A percentile compares a stretch with the other conserved stretches of the same genome.
phyloP scores from a whole-genome alignment of 1,140 invertebrate genomes.

The Homarus americanus region DNA sequence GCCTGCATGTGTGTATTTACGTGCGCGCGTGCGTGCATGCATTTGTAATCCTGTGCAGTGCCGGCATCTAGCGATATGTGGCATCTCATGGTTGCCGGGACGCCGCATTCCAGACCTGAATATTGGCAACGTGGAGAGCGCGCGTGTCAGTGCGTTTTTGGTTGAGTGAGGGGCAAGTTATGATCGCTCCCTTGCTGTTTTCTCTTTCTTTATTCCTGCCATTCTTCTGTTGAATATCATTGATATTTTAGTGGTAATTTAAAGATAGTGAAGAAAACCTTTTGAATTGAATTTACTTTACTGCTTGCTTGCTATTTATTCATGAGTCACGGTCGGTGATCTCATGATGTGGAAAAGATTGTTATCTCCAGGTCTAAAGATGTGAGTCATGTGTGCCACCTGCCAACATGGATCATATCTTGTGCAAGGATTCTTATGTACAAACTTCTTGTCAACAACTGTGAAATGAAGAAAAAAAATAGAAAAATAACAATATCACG shows the following conservation, averaged over 20 bases:
- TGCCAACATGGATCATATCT: no score
- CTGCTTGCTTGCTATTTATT: no score
- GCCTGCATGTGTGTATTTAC: background rate
- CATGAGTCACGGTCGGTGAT: no score
- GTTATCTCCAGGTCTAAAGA: background rate
- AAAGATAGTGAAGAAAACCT: background rate
- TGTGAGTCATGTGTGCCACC: no score
- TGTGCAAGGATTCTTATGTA: no score
- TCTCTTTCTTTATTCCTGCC: slow-evolving; percentile 24
- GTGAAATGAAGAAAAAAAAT: no score
- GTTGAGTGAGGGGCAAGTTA: slow-evolving; percentile 23
- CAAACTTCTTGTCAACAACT: no score
- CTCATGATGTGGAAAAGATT: background rate
- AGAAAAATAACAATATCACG: no score
- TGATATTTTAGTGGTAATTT: background rate
- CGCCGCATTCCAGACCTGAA: slow-evolving; percentile 66
- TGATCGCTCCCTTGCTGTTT: background rate
- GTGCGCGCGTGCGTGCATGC: slow-evolving; percentile 12
- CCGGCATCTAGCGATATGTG: slow-evolving; percentile 36
- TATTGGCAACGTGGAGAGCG: slow-evolving; percentile 69
- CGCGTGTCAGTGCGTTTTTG: slow-evolving; percentile 63
- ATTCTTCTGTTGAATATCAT: slow-evolving; percentile 3
- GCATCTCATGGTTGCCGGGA: slow-evolving; percentile 62
- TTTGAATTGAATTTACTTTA: no score
- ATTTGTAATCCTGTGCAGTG: background rate